Evolutionary conservation across 2,797 vertebrate genomes (phyloP), one percentile per base, ranked within the genome.

Genomic region (Melanotaenia nigrans): DNA sequence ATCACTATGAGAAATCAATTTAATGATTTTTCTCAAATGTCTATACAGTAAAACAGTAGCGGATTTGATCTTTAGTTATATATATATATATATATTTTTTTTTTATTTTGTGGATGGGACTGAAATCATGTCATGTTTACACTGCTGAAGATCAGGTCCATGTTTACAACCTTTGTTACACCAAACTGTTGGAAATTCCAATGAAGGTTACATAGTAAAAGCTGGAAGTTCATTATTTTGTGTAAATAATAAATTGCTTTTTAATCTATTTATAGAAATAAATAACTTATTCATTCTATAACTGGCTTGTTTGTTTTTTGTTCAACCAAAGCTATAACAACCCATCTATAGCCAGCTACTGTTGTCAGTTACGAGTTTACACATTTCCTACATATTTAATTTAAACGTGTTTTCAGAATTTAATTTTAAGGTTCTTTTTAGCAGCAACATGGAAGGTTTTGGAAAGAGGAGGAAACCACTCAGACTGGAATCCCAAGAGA

Each of bases 201-300:
- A 94, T 96, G 93, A 96, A 96, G 95, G 94, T 93, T 93, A 28
- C 38, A 25, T 12, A 90, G 89, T 91, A 91, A 94, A 94, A 92
- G 92, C 94, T 94, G 95, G 47, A 89, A 93, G 92, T 90, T 82
- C 49, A 90, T 28, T 61, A 74, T 89, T 93, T 92, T 92, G 92
- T 95, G 92, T 92, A 90, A 93, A 82, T 86, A 91, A 93, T 74
- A 82, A 95, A 95, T 94, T 92, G 81, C 11, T 87, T 85, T 91
- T 90, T 87, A 83, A 85, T 92, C 78, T 95, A 94, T 95, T 95
- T 96, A 96, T 96, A 94, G 91, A 96, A 98, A 97, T 97, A 97
- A 98, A 95, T 95, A 94, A 95, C 93, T 96, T 98, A 99, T 99
- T 97, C 95, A 94, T 95, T 79, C 55, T 73, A 75, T 35, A 20